Evolutionary conservation across 2,888 invertebrate species (phyloP), one percentile per base, ranked within the genome.

Genomic region (Drosophila koepferae): DNA sequence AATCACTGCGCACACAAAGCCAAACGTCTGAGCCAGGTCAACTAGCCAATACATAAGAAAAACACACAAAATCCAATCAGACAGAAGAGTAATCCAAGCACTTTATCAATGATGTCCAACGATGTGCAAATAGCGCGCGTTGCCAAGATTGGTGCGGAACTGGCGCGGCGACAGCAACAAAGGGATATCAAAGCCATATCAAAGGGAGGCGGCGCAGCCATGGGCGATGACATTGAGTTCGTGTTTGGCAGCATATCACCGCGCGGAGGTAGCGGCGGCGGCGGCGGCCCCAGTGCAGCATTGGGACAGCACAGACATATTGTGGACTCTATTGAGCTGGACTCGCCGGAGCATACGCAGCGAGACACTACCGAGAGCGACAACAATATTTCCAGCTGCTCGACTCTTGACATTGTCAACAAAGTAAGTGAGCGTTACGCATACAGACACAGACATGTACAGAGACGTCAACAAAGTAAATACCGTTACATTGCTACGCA

Each of bases 371-470:
- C 91, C 6, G 92, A 92, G 63, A 92, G 92, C 65, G 92, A 92
- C 79, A 92, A 93, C 75, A 92, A 92, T 71, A 93, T 92, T 36
- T 93, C 93, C 82, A 93, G 93, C 72, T 93, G 93, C 76, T 92
- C 92, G 49, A 92, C 92, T 36, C 74, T 92, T 76, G 92, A 92
- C 72, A 92, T 92, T 77, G 92, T 92, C 80, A 92, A 92, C 79
- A 92, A 92, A 91, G 92, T 92, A 80, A 90, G 90, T 83, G 44
- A 61, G 48, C 44, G 16, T 43, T 64, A 34, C 46, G 7, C 44
- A 46, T 14, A 16, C 23, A 16, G 3, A 23, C 14, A 41, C 23
- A 63, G n/a, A 31, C 3, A 53, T 2, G 9, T 20, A 48, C 18
- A 41, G 10, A 34, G 34, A 23, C 7, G 16, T 51, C 34, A 51